Evolutionary conservation across 2,888 invertebrate genomes (phyloP).

Genomic region (Aleiodes testaceus): DNA sequence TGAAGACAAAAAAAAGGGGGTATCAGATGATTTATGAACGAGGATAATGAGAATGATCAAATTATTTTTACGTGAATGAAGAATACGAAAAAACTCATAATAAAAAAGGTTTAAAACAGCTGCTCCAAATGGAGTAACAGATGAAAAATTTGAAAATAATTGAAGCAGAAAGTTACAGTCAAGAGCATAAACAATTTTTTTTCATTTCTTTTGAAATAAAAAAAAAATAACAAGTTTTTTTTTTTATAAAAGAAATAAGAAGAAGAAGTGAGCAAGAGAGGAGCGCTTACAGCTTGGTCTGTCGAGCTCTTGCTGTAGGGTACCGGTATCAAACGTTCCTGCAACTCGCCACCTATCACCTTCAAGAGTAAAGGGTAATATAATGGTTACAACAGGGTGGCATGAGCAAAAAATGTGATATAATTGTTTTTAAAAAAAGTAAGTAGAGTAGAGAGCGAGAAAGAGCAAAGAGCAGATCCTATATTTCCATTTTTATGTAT

Average conservation of each 20-base stretch:
- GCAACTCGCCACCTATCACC: conserved; percentile 99
- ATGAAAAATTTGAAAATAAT: conserved; percentile 27
- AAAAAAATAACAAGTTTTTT: not conserved
- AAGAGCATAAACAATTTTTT: conserved; percentile 47
- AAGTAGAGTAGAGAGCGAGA: conserved; percentile 17
- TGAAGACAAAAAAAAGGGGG: not conserved
- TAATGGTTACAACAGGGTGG: conserved; percentile 78
- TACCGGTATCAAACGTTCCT: conserved; percentile 99
- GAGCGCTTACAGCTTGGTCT: conserved; percentile 99
- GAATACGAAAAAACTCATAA: conserved; percentile 9
- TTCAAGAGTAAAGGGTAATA: conserved; percentile 94
- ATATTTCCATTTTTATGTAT: not conserved
- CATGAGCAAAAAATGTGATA: conserved; percentile 62
- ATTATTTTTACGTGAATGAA: not conserved
- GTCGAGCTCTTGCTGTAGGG: conserved; percentile 99
- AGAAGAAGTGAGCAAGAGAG: conserved; percentile 76
- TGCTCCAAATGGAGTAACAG: conserved; percentile 40
- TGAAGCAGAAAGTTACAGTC: conserved; percentile 48
- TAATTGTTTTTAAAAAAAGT: conserved; percentile 11
- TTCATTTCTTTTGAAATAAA: conserved; percentile 45
- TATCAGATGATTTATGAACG: not conserved
- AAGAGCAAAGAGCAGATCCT: conserved; percentile 21
- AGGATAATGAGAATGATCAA: not conserved
- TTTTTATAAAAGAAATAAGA: conserved; percentile 57
- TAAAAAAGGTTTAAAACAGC: conserved; percentile 5